These are phyloP conservation scores for Parauchenoglanis punctatus DNA, from an alignment of 2,797 vertebrate genomes.

Conservation along the genomic window DNA sequence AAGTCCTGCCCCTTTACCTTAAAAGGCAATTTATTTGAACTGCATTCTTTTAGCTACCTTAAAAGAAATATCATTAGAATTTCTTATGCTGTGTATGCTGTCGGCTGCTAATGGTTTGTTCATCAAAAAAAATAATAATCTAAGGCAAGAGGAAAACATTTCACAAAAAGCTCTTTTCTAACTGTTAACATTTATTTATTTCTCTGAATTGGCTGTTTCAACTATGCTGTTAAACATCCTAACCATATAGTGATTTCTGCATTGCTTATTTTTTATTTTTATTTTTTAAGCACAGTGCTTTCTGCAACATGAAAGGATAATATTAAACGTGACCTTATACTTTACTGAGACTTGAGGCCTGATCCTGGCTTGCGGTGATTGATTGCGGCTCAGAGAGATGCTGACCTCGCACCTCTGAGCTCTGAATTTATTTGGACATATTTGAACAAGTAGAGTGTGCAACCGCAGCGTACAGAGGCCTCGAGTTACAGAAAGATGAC, in stretches of 20 bases:
- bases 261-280: not conserved
- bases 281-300: too few relatives aligned
- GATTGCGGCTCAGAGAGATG: slow-evolving; percentile 14
- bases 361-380: not conserved
- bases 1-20: not conserved
- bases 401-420: not conserved
- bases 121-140: not conserved
- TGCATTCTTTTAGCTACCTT: not conserved
- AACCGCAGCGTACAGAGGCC: slow-evolving; percentile 8
- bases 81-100: not conserved
- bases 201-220: not conserved
- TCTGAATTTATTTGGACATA: not conserved
- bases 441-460: not conserved
- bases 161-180: not conserved
- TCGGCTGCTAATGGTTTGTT: not conserved
- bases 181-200: not conserved
- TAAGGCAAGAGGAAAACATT: not conserved
- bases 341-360: not conserved
- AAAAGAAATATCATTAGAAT: not conserved
- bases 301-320: not conserved
- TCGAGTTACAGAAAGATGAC: slow-evolving; percentile 31
- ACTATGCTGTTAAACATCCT: not conserved
- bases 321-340: not conserved
- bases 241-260: not conserved
- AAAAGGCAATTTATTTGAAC: not conserved